phyloP scores from a whole-genome alignment of 2,797 vertebrate genomes.

The Meriones psammophilus region DNA sequence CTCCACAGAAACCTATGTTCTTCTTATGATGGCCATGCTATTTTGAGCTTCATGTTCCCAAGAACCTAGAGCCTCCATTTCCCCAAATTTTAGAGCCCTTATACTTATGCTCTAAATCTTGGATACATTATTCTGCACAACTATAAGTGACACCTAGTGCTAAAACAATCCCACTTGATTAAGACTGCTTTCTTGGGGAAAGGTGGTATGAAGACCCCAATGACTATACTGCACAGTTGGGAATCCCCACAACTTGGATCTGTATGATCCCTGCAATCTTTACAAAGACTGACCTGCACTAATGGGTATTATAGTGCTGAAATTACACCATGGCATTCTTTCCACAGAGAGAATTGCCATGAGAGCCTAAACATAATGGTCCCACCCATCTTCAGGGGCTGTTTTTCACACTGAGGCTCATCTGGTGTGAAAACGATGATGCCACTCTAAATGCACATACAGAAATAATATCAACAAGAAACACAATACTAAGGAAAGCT shows the following conservation, averaged over 20 bases:
- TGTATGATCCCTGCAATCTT: not conserved
- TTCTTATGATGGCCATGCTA: no score
- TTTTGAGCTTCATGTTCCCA: accelerated
- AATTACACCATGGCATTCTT: not conserved
- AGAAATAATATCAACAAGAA: no score
- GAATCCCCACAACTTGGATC: not conserved
- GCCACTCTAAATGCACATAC: no score
- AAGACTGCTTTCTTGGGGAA: not conserved
- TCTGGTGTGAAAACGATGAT: not conserved
- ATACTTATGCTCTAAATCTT: not conserved
- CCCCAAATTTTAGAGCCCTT: not conserved
- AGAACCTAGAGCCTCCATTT: no score
- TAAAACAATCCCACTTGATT: not conserved
- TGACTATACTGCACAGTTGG: no score
- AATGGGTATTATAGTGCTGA: no score
- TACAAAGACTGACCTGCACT: not conserved
- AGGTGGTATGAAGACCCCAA: not conserved
- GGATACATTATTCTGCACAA: not conserved
- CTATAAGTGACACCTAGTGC: not conserved
- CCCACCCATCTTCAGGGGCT: accelerated
- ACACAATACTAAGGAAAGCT: not conserved
- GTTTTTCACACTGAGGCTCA: not conserved
- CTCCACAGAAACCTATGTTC: not conserved
- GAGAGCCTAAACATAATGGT: accelerated
- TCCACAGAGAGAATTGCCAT: not conserved